Evolutionary conservation across 2,113 vertebrate species (phyloP), one percentile per base, ranked within the genome.

Genomic region (Excalfactoria chinensis): DNA sequence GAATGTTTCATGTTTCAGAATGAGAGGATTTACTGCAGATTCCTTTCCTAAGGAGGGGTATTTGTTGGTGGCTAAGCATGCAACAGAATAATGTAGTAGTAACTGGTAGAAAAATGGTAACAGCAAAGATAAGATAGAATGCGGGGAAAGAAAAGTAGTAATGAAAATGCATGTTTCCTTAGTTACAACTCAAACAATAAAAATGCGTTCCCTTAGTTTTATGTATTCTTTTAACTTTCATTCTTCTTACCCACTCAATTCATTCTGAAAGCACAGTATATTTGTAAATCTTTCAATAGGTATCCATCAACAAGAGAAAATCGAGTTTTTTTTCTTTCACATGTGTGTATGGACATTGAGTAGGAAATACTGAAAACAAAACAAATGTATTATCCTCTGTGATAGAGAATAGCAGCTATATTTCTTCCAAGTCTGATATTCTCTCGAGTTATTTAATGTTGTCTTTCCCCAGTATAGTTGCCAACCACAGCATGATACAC

Each of bases 1-100:
- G n/a, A 60, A 63, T 43, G 20, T 81, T 89, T 60, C 69, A 25
- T 90, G 55, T 89, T 93, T 95, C 64, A 66, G 49, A 94, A 89
- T 69, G 21, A 87, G 80, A 20, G 32, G 28, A 26, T 92, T 89
- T 76, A 87, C 76, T 90, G 46, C 18, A 81, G 41, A 43, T 69
- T 75, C n/a, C 11, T 93, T 77, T 92, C 21, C 51, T 66, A 56
- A 80, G 44, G 70, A 87, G 71, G 60, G 19, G 23, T 14, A 53
- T 78, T 94, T 91, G 23, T 81, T 75, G 70, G 43, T 85, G 34
- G 12, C 62, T 88, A 80, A 75, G 32, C 72, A 59, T 80, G 55
- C 43, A 93, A 58, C 62, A 83, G 78, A 84, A 86, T 89, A 92
- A 87, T 82, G 25, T 59, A 35, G 30, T 77, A 90, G 40, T 88